Base-by-base conservation (phyloP, 2,113 vertebrate species). In the Emberiza fucata region DNA sequence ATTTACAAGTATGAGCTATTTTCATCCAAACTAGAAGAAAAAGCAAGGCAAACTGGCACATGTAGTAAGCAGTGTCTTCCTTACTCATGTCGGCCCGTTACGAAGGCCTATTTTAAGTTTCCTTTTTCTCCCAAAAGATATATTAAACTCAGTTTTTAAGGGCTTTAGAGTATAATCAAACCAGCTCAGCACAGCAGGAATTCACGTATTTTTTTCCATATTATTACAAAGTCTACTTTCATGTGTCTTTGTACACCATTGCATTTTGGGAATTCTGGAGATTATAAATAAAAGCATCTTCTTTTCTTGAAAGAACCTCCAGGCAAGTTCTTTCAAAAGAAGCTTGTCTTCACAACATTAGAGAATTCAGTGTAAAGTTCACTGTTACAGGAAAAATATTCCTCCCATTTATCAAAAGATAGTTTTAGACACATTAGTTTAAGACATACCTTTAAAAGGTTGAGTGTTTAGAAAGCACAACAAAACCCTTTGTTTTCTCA, bases 251-350 rank as follows among this genome's bases (percentile, higher is more conserved):
- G 68, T 66, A 88, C 48, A 45, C 65, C 7, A 4, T 17, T 89
- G 76, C 35, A 92, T 80, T 97, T 51, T 86, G 86, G 66, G 78
- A 91, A 93, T 57, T 87, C 68, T 76, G 56, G 66, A 95, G 82
- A 56, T 94, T 48, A 88, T 94, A 94, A 95, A 86, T 92, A 69
- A 96, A 95, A 97, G 21, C 29, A 77, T 91, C 91, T 93, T 77
- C 18, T 92, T 69, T 81, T 81, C 47, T 89, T 92, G 68, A 91
- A 94, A 92, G 85, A 88, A 90, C 60, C 39, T 93, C 40, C 5
- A 0, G 18, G 64, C 76, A 92, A 82, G 39, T 94, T 93, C 70
- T 96, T 97, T 94, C 77, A 95, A 91, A 31, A 90, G 75, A 47
- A 86, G 13, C 53, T 50, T 73, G 44, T 78, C 79, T 45, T n/a